Conservation (phyloP, 1,140 invertebrate genomes). For the Orussus abietinus region DNA sequence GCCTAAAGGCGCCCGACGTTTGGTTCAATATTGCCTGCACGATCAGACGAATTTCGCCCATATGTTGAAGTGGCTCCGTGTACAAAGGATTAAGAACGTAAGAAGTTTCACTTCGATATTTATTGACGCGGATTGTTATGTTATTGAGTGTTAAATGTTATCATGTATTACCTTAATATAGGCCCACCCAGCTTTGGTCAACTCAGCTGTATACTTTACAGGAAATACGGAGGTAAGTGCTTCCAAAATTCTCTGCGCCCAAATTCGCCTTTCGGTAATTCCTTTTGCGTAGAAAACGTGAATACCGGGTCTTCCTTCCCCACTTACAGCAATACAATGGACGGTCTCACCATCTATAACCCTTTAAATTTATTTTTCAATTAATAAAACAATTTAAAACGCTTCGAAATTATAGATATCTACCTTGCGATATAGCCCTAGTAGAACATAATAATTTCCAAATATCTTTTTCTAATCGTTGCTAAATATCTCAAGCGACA, state of each 20-base stretch:
- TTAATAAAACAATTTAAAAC: constrained; percentile 10
- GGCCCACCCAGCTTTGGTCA: constrained; percentile 63
- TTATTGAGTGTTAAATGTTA: too few species aligned
- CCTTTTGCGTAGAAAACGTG: constrained; percentile 57
- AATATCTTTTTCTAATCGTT: too few species aligned
- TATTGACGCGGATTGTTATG: too few species aligned
- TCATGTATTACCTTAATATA: constrained; percentile 68
- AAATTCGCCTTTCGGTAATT: constrained; percentile 57
- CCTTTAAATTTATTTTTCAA: constrained; percentile 45
- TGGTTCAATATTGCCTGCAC: too few species aligned
- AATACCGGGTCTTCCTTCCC: constrained; percentile 48
- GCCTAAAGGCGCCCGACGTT: too few species aligned
- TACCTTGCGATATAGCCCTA: too few species aligned
- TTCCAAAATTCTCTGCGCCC: constrained; percentile 68
- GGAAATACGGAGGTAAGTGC: constrained; percentile 59
- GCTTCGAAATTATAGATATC: background rate
- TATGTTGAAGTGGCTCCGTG: too few species aligned
- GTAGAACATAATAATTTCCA: too few species aligned
- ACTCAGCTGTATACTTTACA: constrained; percentile 58
- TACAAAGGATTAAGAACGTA: too few species aligned
- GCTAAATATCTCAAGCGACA: too few species aligned
- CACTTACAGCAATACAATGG: constrained; percentile 58
- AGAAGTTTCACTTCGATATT: too few species aligned
- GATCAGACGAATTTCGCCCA: too few species aligned
- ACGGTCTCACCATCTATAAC: constrained; percentile 54